These are phyloP conservation scores for Porites australiensis DNA, from an alignment of 64 coral and sea anemone species.

Conservation along the genomic window DNA sequence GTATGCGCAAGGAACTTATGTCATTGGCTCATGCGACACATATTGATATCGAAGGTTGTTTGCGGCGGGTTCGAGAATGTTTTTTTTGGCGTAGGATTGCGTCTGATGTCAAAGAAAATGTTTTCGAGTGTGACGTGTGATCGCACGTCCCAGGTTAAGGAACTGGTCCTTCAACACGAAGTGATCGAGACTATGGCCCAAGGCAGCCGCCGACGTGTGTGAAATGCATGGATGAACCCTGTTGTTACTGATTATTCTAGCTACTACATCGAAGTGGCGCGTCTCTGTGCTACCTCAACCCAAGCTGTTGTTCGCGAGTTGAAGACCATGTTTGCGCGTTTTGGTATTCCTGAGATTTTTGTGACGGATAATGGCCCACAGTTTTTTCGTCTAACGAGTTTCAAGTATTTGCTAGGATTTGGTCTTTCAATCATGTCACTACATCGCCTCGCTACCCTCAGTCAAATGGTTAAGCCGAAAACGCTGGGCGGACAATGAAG, in stretches of 20 bases:
- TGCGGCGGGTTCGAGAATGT: not conserved
- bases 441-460: no score
- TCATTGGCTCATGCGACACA: not conserved
- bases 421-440: not conserved
- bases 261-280: not conserved
- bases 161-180: slow-evolving; percentile 2
- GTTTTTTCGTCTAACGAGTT: not conserved
- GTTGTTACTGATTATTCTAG: not conserved
- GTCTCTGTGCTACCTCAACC: not conserved
- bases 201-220: no score
- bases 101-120: not conserved
- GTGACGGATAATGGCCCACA: slow-evolving; percentile 21
- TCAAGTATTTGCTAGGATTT: not conserved
- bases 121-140: not conserved
- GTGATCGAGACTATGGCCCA: not conserved
- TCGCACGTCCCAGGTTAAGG: not conserved
- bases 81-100: not conserved
- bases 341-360: not conserved
- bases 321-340: not conserved
- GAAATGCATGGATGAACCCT: not conserved
- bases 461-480: not conserved
- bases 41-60: not conserved
- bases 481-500: not conserved
- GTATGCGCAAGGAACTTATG: slow-evolving; percentile 8
- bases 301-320: not conserved